Evolutionary conservation across 2,888 invertebrate genomes (phyloP).

Genomic region (Hirtodrosophila cameraria): DNA sequence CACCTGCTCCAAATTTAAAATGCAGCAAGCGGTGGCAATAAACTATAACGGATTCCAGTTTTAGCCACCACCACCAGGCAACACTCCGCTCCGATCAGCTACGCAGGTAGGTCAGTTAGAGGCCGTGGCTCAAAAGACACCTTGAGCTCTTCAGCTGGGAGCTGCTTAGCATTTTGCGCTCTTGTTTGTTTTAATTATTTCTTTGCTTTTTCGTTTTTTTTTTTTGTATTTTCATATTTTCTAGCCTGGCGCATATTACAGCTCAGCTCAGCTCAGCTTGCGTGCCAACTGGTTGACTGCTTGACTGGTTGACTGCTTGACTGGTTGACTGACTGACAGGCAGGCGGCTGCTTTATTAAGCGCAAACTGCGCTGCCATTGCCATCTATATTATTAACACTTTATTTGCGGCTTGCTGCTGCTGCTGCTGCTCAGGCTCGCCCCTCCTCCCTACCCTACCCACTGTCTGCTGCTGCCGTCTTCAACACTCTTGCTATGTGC

Average conservation of each 20-base stretch:
- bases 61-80: conserved; percentile 65
- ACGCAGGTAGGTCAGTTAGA: conserved; percentile 72
- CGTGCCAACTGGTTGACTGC: conserved; percentile 53
- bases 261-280: conserved; percentile 46
- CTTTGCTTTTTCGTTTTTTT: conserved; percentile 49
- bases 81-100: conserved; percentile 5
- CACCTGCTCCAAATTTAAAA: conserved; percentile 75
- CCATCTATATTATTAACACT: conserved; percentile 81
- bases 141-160: conserved; percentile 53
- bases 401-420: conserved; percentile 62
- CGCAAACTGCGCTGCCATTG: conserved; percentile 74
- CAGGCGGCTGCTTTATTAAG: conserved; percentile 70
- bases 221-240: conserved; percentile 40
- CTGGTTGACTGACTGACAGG: conserved; percentile 43
- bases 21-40: conserved; percentile 68
- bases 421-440: conserved; percentile 3
- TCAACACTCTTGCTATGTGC: conserved; percentile 22
- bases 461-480: conserved; percentile 26
- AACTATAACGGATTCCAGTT: conserved; percentile 81
- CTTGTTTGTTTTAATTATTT: conserved; percentile 80
- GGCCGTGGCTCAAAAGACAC: conserved; percentile 57
- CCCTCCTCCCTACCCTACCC: background rate
- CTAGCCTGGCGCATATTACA: conserved; percentile 45
- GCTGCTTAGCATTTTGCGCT: conserved; percentile 75
- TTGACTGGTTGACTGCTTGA: conserved; percentile 27